Evolutionary conservation across 2,113 vertebrate species (phyloP).

Genomic region (Cynoglossus semilaevis): DNA sequence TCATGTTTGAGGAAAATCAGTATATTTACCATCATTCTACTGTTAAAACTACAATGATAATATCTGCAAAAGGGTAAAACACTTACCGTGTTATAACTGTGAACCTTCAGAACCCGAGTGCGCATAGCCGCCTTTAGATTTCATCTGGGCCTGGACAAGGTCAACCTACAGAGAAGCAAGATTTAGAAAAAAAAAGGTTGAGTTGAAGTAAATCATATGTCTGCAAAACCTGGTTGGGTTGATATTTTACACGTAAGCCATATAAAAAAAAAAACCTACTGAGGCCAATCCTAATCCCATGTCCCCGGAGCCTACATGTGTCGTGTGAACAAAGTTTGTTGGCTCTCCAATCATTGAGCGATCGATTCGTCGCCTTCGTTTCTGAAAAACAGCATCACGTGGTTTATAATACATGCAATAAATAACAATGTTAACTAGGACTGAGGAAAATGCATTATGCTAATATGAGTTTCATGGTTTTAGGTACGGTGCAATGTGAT

Average conservation of each 20-base stretch:
- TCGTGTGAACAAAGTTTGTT: conserved; percentile 90
- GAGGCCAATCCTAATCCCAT: conserved; percentile 77
- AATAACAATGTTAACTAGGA: no score
- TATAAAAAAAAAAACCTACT: conserved; percentile 66
- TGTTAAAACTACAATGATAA: no score
- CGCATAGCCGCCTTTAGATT: conserved; percentile 85
- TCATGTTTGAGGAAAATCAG: no score
- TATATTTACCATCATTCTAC: no score
- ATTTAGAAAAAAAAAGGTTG: not conserved
- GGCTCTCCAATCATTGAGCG: conserved; percentile 90
- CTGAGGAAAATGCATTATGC: no score
- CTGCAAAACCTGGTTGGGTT: not conserved
- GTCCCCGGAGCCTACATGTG: conserved; percentile 85
- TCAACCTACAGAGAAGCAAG: conserved; percentile 65
- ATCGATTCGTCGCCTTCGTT: conserved; percentile 83
- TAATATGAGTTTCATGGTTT: no score
- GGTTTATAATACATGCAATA: no score
- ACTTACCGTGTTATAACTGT: conserved; percentile 73
- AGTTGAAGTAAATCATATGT: not conserved
- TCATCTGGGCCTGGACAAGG: conserved; percentile 85
- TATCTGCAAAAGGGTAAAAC: not conserved
- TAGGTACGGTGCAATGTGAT: no score
- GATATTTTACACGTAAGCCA: not conserved
- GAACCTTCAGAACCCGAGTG: conserved; percentile 75
- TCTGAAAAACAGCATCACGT: conserved; percentile 59